Base-by-base conservation (phyloP, 92 coral and sea anemone genomes). In the Heteractis magnifica region DNA sequence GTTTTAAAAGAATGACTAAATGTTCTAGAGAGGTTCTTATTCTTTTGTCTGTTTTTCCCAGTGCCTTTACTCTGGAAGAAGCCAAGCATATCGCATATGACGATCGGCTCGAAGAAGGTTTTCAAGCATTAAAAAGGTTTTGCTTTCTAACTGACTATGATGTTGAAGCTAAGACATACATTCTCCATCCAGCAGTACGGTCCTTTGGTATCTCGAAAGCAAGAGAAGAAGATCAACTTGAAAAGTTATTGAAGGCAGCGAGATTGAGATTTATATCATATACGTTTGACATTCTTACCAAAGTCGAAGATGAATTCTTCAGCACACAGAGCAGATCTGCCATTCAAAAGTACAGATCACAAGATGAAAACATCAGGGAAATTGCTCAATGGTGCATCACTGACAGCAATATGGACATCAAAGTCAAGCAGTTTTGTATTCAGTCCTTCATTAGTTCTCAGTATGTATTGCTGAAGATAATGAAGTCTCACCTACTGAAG, bases 331-430 rank as follows among this genome's bases (percentile, higher is more conserved):
- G 77, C 68, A 59, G 52, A 50, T 20, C 13, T 4, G 87, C 92
- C 70, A 70, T 89, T 15, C 52, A 65, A n/a, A 78, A 14, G 20
- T 89, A 89, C 87, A 85, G 78, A 64, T 52, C 52, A 21, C 83
- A 84, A 58, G 83, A 76, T 34, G 77, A 56, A 44, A 89, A 86
- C 75, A 82, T 89, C 56, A 80, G 79, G 68, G 90, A 89, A 85
- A 71, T 89, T 19, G 71, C 83, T 52, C 20, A 68, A 4, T 89
- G 92, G 92, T 86, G 89, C 55, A 59, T 83, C 18, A 72, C 76
- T 12, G 92, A 77, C 16, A 55, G 44, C 34, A 75, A 14, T 18
- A 49, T 5, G 71, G 13, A 26, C 49, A 65, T 49, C 20, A 49
- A 20, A 52, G 78, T 77, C 75, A 77, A 76, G 72, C 9, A n/a